These are phyloP conservation scores for Agrilus planipennis DNA, from an alignment of 1,140 invertebrate genomes.

Conservation along the genomic window DNA sequence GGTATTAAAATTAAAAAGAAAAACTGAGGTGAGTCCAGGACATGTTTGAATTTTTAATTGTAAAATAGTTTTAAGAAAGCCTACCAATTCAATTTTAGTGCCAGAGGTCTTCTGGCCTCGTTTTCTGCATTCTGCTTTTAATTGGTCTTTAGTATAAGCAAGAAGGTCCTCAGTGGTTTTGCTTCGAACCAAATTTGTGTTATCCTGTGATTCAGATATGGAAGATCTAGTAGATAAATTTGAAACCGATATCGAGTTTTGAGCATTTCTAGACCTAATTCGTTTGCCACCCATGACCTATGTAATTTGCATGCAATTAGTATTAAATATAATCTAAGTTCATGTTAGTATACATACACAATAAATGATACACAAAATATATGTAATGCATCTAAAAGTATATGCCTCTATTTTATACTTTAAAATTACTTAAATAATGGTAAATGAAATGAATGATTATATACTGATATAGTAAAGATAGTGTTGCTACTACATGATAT, in stretches of 20 bases:
- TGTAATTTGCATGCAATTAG: slow-evolving; percentile 5
- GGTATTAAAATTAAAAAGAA: background rate
- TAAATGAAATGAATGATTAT: too few species aligned
- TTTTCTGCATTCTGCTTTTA: slow-evolving; percentile 46
- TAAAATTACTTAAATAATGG: too few species aligned
- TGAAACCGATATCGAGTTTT: slow-evolving; percentile 12
- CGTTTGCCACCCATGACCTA: slow-evolving; percentile 18
- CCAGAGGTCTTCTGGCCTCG: slow-evolving; percentile 45
- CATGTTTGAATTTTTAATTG: too few species aligned
- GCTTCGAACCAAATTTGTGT: slow-evolving; percentile 28
- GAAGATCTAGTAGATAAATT: background rate
- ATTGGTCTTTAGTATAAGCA: slow-evolving; percentile 46
- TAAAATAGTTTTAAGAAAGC: too few species aligned
- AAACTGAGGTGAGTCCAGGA: background rate
- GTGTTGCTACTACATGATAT: too few species aligned
- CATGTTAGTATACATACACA: background rate
- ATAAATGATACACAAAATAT: background rate
- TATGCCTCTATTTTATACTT: background rate
- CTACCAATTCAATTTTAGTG: slow-evolving; percentile 51
- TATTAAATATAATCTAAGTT: slow-evolving; percentile 1
- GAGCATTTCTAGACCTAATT: slow-evolving; percentile 14
- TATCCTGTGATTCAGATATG: background rate
- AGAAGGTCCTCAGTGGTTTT: slow-evolving; percentile 35
- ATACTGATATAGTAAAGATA: too few species aligned
- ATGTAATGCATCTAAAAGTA: background rate